Evolutionary conservation across 2,888 invertebrate species (phyloP).

Genomic region (Hipparchia semele): DNA sequence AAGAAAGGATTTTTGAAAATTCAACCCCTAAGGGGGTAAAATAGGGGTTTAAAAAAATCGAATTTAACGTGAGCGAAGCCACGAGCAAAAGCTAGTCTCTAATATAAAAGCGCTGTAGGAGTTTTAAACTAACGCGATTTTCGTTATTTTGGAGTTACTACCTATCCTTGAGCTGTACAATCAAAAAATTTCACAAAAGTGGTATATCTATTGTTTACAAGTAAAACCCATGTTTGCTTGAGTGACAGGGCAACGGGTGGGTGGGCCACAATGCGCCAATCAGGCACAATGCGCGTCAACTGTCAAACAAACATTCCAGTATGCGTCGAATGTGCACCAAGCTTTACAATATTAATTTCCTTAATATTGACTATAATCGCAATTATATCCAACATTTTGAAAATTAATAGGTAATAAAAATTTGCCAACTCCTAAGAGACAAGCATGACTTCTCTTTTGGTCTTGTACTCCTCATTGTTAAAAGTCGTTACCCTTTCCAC

Average conservation of each 20-base stretch:
- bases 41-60: too few species aligned
- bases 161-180: background rate
- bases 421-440: too few species aligned
- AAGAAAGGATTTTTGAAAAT: too few species aligned
- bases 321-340: constrained; percentile 38
- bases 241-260: constrained; percentile 63
- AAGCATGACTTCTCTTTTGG: too few species aligned
- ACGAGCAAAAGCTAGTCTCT: too few species aligned
- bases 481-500: too few species aligned
- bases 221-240: constrained; percentile 68
- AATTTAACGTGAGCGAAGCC: too few species aligned
- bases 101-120: too few species aligned
- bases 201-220: constrained; percentile 66
- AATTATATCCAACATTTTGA: background rate
- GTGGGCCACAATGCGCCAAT: constrained; percentile 62
- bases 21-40: too few species aligned
- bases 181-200: constrained; percentile 52
- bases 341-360: constrained; percentile 7
- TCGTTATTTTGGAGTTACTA: background rate
- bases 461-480: too few species aligned
- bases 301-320: constrained; percentile 52
- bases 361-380: constrained; percentile 3
- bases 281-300: constrained; percentile 58
- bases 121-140: background rate
- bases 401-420: too few species aligned